Evolutionary conservation across 2,888 invertebrate species (phyloP).

Genomic region (Hybos culiciformis): DNA sequence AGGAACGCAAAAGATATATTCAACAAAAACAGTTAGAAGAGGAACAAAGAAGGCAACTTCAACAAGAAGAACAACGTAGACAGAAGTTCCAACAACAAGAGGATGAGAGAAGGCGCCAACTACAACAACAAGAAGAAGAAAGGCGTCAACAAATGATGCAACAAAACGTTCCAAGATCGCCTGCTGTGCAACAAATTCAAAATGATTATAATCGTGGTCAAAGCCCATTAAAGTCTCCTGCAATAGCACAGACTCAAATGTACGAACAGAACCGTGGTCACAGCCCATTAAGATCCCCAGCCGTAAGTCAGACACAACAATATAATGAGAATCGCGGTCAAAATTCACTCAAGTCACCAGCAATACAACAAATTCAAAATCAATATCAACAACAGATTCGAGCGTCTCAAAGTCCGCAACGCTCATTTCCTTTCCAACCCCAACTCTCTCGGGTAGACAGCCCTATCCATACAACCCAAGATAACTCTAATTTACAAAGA

Average conservation of each 20-base stretch:
- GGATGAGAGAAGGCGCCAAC: conserved; percentile 17
- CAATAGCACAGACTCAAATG: background rate
- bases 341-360: background rate
- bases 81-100: conserved; percentile 18
- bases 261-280: conserved; percentile 12
- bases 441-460: conserved; percentile 29
- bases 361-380: background rate
- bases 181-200: background rate
- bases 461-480: conserved; percentile 29
- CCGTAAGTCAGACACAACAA: background rate
- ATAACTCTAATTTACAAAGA: conserved; percentile 15
- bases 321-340: conserved; percentile 11
- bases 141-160: conserved; percentile 17
- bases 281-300: conserved; percentile 9
- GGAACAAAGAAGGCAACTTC: too few species aligned
- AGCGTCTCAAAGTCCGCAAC: conserved; percentile 4
- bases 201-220: conserved; percentile 19
- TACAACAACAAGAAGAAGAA: conserved; percentile 18
- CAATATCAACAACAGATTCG: conserved; percentile 15
- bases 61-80: too few species aligned
- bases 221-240: background rate
- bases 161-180: conserved; percentile 11
- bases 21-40: too few species aligned
- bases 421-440: conserved; percentile 18
- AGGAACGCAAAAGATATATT: too few species aligned